phyloP scores from a whole-genome alignment of 2,888 invertebrate species.

The Sipunculus nudus region DNA sequence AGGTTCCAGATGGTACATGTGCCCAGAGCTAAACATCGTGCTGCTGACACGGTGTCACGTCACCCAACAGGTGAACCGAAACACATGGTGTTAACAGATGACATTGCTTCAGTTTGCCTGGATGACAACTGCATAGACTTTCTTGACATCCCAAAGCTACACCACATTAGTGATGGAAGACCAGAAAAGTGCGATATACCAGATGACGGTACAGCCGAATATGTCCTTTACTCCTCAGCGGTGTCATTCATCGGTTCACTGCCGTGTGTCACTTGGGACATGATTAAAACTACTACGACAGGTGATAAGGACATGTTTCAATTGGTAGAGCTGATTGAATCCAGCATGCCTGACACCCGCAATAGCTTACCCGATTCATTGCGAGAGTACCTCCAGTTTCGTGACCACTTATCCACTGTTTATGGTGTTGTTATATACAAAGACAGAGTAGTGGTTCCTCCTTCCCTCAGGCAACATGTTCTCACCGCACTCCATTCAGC shows the following conservation, averaged over 20 bases:
- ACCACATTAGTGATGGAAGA: no score
- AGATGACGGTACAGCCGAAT: no score
- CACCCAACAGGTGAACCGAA: slow-evolving; percentile 30
- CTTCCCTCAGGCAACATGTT: slow-evolving; percentile 30
- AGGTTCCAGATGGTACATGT: slow-evolving; percentile 35
- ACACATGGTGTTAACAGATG: no score
- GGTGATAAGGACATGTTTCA: slow-evolving; percentile 32
- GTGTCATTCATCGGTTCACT: no score
- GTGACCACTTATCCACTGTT: slow-evolving; percentile 13
- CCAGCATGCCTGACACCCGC: slow-evolving; percentile 12
- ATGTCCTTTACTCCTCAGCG: no score
- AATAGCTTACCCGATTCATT: slow-evolving; percentile 5
- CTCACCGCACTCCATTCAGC: slow-evolving; percentile 41
- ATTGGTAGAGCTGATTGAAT: slow-evolving; percentile 22
- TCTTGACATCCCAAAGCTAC: no score
- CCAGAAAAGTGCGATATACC: no score
- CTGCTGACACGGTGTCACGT: slow-evolving; percentile 34
- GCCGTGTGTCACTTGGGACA: slow-evolving; percentile 38
- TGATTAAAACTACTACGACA: slow-evolving; percentile 25
- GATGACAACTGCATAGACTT: no score
- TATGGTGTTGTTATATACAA: slow-evolving; percentile 36
- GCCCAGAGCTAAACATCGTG: slow-evolving; percentile 29
- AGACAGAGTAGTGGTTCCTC: slow-evolving; percentile 42
- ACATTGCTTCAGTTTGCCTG: no score
- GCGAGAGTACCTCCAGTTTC: slow-evolving; percentile 17